phyloP scores from a whole-genome alignment of 2,797 vertebrate genomes.

The Enteromius unitaeniatus region DNA sequence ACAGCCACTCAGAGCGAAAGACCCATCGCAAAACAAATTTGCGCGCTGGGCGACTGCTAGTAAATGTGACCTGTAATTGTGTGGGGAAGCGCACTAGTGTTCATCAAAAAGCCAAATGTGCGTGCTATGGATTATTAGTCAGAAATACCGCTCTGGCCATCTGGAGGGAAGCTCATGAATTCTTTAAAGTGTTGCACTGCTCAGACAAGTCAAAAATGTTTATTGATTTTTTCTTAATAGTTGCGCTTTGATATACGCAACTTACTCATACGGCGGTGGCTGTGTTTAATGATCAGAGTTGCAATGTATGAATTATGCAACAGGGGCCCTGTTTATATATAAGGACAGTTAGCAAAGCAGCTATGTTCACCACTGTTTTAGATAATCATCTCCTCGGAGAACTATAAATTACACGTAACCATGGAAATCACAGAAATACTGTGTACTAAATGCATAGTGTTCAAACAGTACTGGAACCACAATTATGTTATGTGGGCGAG shows the following conservation, averaged over 20 bases:
- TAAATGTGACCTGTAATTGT: constrained; percentile 81
- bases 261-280: constrained; percentile 36
- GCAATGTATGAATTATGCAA: constrained; percentile 44
- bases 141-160: constrained; percentile 71
- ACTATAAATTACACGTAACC: constrained; percentile 50
- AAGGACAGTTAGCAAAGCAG: constrained; percentile 32
- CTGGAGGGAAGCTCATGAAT: constrained; percentile 68
- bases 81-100: constrained; percentile 76
- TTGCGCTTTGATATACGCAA: constrained; percentile 34
- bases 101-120: constrained; percentile 79
- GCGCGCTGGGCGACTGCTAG: constrained; percentile 64
- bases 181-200: constrained; percentile 65
- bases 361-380: constrained; percentile 43
- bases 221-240: constrained; percentile 75
- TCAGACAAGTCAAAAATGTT: constrained; percentile 58
- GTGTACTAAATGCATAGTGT: constrained; percentile 36
- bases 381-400: constrained; percentile 47
- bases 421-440: constrained; percentile 47
- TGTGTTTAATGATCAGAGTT: constrained; percentile 48
- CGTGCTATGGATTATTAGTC: constrained; percentile 77
- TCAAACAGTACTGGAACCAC: constrained; percentile 31
- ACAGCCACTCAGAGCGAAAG: constrained; percentile 82
- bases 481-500: constrained; percentile 50
- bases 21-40: constrained; percentile 80
- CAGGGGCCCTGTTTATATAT: constrained; percentile 37